Evolutionary conservation across 2,797 vertebrate genomes (phyloP).

Genomic region (Pelodytes ibericus): DNA sequence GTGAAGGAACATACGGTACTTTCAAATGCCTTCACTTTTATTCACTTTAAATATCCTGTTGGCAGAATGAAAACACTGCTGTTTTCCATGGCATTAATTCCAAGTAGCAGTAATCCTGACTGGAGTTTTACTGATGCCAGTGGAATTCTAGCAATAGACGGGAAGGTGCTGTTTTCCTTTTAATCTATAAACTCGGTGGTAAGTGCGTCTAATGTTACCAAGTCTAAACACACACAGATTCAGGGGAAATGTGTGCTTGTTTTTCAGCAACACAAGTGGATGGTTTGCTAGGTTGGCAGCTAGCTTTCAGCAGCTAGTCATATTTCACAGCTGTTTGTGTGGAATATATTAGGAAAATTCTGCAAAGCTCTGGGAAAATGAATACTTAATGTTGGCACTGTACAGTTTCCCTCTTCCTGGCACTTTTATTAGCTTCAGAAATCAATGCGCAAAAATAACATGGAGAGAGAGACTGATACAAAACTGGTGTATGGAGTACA

Average conservation of each 20-base stretch:
- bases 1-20: too few species aligned
- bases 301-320: background rate
- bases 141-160: too few species aligned
- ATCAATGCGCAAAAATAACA: too few species aligned
- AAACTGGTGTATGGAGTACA: too few species aligned
- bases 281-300: background rate
- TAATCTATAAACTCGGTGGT: background rate
- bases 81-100: background rate
- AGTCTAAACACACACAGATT: background rate
- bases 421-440: too few species aligned
- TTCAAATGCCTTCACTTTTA: too few species aligned
- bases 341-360: background rate
- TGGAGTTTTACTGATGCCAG: background rate
- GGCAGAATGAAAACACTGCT: too few species aligned
- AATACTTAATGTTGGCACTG: background rate
- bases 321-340: background rate
- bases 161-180: too few species aligned
- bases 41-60: too few species aligned
- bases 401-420: background rate
- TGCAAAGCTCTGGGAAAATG: background rate
- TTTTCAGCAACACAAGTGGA: background rate
- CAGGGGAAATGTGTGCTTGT: background rate
- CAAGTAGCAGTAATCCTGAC: background rate
- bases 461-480: too few species aligned
- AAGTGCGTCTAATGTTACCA: background rate